These are phyloP conservation scores for Anabacerthia variegaticeps DNA, from an alignment of 2,797 vertebrate genomes.

Conservation along the genomic window DNA sequence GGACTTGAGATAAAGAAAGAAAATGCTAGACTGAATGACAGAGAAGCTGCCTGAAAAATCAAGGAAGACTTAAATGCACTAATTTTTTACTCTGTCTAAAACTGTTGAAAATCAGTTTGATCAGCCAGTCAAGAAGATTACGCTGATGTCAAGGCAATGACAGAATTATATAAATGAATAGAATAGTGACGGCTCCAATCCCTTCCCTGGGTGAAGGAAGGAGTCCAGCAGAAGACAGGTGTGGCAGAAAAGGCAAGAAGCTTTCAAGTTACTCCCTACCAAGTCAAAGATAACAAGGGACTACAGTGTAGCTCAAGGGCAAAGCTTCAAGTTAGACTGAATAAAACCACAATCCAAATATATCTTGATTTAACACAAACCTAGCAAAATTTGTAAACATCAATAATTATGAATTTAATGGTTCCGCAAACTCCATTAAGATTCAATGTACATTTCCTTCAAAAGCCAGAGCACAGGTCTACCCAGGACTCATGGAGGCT, in stretches of 20 bases:
- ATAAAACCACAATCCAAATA: not conserved
- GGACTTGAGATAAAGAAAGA: not conserved
- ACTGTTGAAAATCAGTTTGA: conserved; percentile 58
- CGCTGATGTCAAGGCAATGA: conserved; percentile 11
- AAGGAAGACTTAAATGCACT: conserved; percentile 16
- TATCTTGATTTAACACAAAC: not conserved
- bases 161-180: conserved; percentile 56
- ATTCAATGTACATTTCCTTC: not conserved
- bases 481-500: not conserved
- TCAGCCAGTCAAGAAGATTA: conserved; percentile 65
- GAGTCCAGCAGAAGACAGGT: not conserved
- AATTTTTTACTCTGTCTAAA: conserved; percentile 51
- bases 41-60: conserved; percentile 32
- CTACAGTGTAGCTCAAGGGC: not conserved
- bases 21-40: not conserved
- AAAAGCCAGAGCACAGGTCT: not conserved
- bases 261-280: not conserved
- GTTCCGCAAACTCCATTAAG: not conserved
- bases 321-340: not conserved
- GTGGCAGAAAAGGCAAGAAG: not conserved
- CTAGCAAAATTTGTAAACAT: not conserved
- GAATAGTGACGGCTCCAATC: not conserved
- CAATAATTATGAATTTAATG: not conserved
- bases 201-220: not conserved
- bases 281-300: not conserved